phyloP scores from a whole-genome alignment of 1,140 invertebrate genomes.

The Polypedilum pembai region DNA sequence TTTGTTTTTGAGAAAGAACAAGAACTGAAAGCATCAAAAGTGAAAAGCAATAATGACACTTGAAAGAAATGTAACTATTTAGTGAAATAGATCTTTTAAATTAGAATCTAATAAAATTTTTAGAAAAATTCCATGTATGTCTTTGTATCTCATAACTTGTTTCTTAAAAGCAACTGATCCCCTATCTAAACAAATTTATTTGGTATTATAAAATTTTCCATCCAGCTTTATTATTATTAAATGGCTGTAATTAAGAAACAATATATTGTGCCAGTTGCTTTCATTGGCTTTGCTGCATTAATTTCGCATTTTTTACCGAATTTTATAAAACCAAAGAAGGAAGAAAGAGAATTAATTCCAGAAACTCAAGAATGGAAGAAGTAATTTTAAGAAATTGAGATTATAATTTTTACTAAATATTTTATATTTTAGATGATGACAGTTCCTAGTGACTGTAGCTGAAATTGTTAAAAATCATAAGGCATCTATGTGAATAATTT shows the following conservation, averaged over 20 bases:
- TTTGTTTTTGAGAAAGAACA: conserved; percentile 11
- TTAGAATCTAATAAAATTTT: no score
- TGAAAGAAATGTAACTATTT: no score
- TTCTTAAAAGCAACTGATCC: no score
- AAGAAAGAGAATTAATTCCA: not conserved
- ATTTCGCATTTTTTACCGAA: not conserved
- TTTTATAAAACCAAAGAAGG: not conserved
- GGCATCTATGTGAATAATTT: not conserved
- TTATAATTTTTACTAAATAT: not conserved
- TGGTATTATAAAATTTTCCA: not conserved
- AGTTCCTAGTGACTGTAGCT: not conserved
- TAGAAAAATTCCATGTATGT: no score
- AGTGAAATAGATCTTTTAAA: no score
- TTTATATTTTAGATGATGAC: not conserved
- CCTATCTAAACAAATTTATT: not conserved
- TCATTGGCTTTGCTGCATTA: not conserved
- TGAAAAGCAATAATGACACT: no score
- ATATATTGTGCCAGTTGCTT: not conserved
- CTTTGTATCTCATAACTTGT: no score
- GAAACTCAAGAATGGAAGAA: conserved; percentile 5
- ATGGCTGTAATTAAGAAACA: not conserved
- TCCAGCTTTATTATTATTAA: not conserved
- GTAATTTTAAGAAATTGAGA: not conserved
- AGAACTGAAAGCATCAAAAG: not conserved
- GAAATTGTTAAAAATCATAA: not conserved